Percentiles rank a stretch among this genome's conserved stretches.
Evolutionary conservation across 1,140 invertebrate genomes (phyloP).

Genomic region (Euwallacea similis): DNA sequence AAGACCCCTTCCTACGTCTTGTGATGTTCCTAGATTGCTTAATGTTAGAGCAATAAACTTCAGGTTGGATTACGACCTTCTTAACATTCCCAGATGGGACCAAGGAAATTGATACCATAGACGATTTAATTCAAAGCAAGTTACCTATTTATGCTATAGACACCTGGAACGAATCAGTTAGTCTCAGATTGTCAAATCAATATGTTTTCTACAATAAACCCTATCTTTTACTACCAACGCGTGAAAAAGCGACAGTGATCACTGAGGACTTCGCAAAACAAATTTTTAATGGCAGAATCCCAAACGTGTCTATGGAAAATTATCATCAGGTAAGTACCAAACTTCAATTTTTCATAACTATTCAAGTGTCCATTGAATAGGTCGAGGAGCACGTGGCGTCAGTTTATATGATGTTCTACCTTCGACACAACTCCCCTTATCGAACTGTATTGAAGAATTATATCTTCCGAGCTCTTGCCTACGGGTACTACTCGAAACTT

Average conservation of each 20-base stretch:
- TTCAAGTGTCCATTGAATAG: background rate
- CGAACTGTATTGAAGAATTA: background rate
- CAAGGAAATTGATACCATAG: constrained; percentile 9
- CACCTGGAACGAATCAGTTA: background rate
- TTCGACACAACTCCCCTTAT: constrained; percentile 3
- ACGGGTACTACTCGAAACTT: constrained; percentile 7
- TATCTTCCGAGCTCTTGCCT: background rate
- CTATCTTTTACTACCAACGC: background rate
- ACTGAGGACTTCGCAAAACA: background rate
- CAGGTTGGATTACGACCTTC: constrained; percentile 19
- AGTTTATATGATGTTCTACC: constrained; percentile 5
- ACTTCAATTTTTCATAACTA: too few relatives aligned
- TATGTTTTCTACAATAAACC: background rate
- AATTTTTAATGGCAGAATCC: too few relatives aligned
- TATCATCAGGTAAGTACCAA: too few relatives aligned
- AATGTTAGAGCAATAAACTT: background rate
- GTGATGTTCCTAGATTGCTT: background rate
- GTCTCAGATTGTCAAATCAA: background rate
- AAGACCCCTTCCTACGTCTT: background rate
- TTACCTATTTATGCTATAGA: constrained; percentile 1
- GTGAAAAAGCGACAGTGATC: background rate
- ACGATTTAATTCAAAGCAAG: constrained; percentile 13
- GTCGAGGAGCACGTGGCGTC: background rate
- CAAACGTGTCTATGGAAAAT: too few relatives aligned
- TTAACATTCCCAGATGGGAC: background rate